A percentile compares a stretch with the other conserved stretches of the same genome.
These are phyloP conservation scores for Ptychoptera contaminata DNA, from an alignment of 2,888 invertebrate genomes.

Conservation along the genomic window DNA sequence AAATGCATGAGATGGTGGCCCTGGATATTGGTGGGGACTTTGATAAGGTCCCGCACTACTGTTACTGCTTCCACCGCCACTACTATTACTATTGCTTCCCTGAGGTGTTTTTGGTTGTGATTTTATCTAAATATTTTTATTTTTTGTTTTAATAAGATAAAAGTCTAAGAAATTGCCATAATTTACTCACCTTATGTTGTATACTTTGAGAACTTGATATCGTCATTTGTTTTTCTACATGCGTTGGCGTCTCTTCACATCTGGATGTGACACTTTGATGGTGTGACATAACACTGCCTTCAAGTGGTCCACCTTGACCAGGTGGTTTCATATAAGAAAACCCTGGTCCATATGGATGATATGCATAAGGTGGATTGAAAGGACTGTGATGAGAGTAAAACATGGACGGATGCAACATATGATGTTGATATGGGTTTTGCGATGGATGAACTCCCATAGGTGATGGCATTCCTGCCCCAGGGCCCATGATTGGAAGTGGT, in stretches of 20 bases:
- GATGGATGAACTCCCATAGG: constrained; percentile 49
- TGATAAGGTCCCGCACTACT: constrained; percentile 20
- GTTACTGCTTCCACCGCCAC: constrained; percentile 15
- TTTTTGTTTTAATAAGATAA: not conserved
- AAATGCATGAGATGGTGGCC: constrained; percentile 38
- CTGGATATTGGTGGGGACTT: constrained; percentile 18
- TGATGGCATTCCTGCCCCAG: constrained; percentile 25
- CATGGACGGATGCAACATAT: constrained; percentile 48
- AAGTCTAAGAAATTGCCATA: not conserved
- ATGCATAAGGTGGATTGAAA: constrained; percentile 40
- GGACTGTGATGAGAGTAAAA: constrained; percentile 56
- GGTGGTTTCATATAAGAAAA: constrained; percentile 31
- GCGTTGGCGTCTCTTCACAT: constrained; percentile 11
- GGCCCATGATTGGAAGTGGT: constrained; percentile 28
- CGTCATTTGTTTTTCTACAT: constrained; percentile 30
- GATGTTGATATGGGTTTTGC: constrained; percentile 53
- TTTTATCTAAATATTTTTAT: constrained; percentile 18
- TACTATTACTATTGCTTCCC: constrained; percentile 17
- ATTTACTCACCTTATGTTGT: constrained; percentile 10
- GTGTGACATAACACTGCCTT: constrained; percentile 26
- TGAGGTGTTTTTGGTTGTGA: constrained; percentile 32
- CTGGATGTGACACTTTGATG: constrained; percentile 18
- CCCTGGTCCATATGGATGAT: constrained; percentile 33
- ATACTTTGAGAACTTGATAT: constrained; percentile 10
- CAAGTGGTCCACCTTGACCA: constrained; percentile 24